Evolutionary conservation across 2,113 vertebrate genomes (phyloP).

Genomic region (Pseudorasbora parva): DNA sequence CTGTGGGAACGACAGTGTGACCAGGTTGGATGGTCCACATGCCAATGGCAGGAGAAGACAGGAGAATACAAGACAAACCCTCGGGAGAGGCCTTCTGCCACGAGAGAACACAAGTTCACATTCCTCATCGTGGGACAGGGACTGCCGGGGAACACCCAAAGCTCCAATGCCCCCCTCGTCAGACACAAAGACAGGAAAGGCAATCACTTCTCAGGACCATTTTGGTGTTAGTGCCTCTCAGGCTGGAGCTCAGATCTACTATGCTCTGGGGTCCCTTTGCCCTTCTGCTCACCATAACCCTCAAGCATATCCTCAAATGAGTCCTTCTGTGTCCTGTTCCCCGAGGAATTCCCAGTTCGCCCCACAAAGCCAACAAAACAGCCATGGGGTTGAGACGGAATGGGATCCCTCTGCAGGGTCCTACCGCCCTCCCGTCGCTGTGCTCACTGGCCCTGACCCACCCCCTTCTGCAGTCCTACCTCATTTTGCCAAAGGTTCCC

Average conservation of each 20-base stretch:
- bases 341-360: conserved; percentile 71
- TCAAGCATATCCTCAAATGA: conserved; percentile 66
- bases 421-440: conserved; percentile 55
- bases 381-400: conserved; percentile 67
- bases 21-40: conserved; percentile 64
- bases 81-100: conserved; percentile 63
- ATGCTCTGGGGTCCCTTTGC: conserved; percentile 71
- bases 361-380: conserved; percentile 69
- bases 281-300: conserved; percentile 50
- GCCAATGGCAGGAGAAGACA: conserved; percentile 73
- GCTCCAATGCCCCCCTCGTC: conserved; percentile 62
- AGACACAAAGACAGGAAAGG: conserved; percentile 67
- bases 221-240: conserved; percentile 62
- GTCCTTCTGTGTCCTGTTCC: conserved; percentile 70
- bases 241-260: conserved; percentile 76
- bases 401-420: conserved; percentile 64
- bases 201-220: conserved; percentile 63
- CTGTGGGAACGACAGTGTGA: conserved; percentile 63
- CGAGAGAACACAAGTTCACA: conserved; percentile 72
- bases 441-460: conserved; percentile 59
- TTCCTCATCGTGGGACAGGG: conserved; percentile 73
- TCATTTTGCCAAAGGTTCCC: conserved; percentile 82
- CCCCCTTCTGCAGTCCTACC: conserved; percentile 77
- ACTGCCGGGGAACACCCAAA: conserved; percentile 67
- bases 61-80: conserved; percentile 63